These are phyloP conservation scores for Pipra filicauda DNA, from an alignment of 2,113 vertebrate species.

Conservation along the genomic window DNA sequence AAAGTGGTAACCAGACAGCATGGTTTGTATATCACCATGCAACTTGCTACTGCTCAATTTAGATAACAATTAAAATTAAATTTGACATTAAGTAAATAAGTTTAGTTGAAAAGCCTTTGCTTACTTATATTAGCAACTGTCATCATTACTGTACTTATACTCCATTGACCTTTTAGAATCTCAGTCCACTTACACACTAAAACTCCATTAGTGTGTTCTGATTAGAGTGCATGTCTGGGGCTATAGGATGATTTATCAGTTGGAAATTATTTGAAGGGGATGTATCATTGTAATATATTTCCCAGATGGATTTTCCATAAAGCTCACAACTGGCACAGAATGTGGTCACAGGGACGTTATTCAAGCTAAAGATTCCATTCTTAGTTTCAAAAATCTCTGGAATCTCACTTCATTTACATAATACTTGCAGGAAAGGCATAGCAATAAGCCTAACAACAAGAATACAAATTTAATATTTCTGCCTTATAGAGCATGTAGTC, in stretches of 20 bases:
- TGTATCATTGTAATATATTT: background rate
- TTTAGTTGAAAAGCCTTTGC: background rate
- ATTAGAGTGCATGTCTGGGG: background rate
- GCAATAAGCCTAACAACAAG: background rate
- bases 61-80: background rate
- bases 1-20: background rate
- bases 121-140: background rate
- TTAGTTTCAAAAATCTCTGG: background rate
- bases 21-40: background rate
- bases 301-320: background rate
- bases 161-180: background rate
- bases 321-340: background rate
- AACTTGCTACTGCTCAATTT: background rate
- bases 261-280: background rate
- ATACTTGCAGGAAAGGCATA: background rate
- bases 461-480: background rate
- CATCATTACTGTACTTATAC: background rate
- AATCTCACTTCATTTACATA: background rate
- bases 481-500: background rate
- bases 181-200: background rate
- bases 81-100: background rate
- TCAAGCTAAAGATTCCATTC: background rate
- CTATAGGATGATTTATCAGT: background rate
- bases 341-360: background rate
- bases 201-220: background rate